Evolutionary conservation across 2,888 invertebrate genomes (phyloP), one percentile per base, ranked within the genome.

Genomic region (Bembecia ichneumoniformis): DNA sequence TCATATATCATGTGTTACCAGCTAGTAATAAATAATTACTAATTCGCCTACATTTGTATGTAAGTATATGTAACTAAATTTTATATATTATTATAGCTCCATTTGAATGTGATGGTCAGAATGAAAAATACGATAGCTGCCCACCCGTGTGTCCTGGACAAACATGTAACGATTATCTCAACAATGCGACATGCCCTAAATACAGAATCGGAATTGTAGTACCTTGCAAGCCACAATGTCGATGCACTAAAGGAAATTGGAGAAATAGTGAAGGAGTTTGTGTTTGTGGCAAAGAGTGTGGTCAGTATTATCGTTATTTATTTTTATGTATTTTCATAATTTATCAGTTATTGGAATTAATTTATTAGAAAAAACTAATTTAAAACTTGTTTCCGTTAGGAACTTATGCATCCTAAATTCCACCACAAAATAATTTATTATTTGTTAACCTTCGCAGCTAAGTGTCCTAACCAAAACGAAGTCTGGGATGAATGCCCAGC

Each of bases 171-270:
- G 59, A 59, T 47, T 62, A 56, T 36, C 16, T 58, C 3, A 54
- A 55, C 10, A 60, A 58, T 34, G 34, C 53, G 1, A 60, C 57
- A 3, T 59, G 58, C 34, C 55, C 58, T 0, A 55, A 47, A 15
- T 47, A 5, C 13, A 46, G 17, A 17, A 53, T 53, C 14, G 55
- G 51, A 10, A 50, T 49, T 7, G 20, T 28, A 9, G 46, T 35
- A 16, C 43, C 48, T 0, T 68, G 65, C 43, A 47, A 52, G 10
- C 52, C 56, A 5, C 51, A 52, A 16, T 75, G 74, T 49, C 55
- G 58, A n/a, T 76, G 74, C 44, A 57, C 64, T 13, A 15, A 54
- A n/a, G 68, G 63, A 3, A 68, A 53, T 43, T 69, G 50, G 34
- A 67, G 64, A 47, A 59, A 61, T 28, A 34, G 47, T 3, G 40